Evolutionary conservation across 2,888 invertebrate genomes (phyloP), one percentile per base, ranked within the genome.

Genomic region (Phaonia tiefii): DNA sequence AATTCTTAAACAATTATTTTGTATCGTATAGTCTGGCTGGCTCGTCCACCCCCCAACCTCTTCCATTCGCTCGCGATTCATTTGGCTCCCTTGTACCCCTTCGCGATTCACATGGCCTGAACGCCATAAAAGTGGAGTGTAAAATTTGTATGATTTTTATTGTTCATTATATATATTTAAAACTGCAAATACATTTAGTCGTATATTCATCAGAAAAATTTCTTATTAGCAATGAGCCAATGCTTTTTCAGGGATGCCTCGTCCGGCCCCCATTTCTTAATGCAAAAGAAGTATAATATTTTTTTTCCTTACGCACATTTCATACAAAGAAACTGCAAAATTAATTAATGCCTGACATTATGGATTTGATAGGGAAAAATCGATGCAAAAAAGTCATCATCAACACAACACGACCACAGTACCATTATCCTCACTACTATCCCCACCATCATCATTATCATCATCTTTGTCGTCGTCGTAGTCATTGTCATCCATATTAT

Each of bases 1-100:
- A 88, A 89, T 88, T 88, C 88, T 88, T 88, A 87, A 89, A 89
- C 89, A 89, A 88, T 88, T 88, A 88, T 88, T 88, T 88, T 31
- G 31, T 5, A 31, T 31, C 31, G 3, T 31, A 31, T 31, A 31
- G 31, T 5, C 31, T 31, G 31, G 31, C 8, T 31, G 31, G 31
- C 31, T 3, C 4, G 31, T 3, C 8, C 31, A 31, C 31, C 31
- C 31, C 31, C 3, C 3, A 8, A 5, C 31, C 31, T 8, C 31
- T n/a, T n/a, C n/a, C n/a, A n/a, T n/a, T n/a, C n/a, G n/a, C n/a
- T n/a, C n/a, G n/a, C n/a, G n/a, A n/a, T n/a, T n/a, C n/a, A n/a
- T n/a, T n/a, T n/a, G n/a, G n/a, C 31, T 31, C 31, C 31, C 31
- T n/a, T 31, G 31, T 8, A 31, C 3, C 31, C 31, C 8, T 8